Evolutionary conservation across 2,113 vertebrate genomes (phyloP).

Genomic region (Balaenoptera acutorostrata): DNA sequence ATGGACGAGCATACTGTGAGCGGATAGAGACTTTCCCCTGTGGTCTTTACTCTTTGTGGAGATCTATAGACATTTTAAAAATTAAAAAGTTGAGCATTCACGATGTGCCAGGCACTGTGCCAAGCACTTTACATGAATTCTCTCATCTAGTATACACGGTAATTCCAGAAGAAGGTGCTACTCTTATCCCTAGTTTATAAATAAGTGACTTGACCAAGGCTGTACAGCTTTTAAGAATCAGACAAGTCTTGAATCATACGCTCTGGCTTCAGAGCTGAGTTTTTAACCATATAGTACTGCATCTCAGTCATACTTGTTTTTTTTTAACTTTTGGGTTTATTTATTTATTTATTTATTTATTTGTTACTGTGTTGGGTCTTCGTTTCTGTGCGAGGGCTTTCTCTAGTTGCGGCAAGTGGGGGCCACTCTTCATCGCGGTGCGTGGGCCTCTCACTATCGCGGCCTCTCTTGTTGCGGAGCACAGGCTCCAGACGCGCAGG

Average conservation of each 20-base stretch:
- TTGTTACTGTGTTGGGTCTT: too few relatives aligned
- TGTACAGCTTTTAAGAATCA: background rate
- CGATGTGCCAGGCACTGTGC: background rate
- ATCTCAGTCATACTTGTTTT: background rate
- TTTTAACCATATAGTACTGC: background rate
- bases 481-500: too few relatives aligned
- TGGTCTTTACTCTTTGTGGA: background rate
- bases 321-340: too few relatives aligned
- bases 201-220: background rate
- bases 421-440: too few relatives aligned
- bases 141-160: background rate
- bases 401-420: too few relatives aligned
- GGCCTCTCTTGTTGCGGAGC: too few relatives aligned
- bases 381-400: too few relatives aligned
- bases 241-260: background rate
- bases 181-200: background rate
- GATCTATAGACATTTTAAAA: background rate
- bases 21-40: background rate
- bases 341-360: too few relatives aligned
- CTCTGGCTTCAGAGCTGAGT: background rate
- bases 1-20: background rate
- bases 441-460: too few relatives aligned
- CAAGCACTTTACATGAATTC: background rate
- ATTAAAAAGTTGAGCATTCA: background rate
- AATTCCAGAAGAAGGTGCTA: background rate